Base-by-base conservation (phyloP, 2,797 vertebrate genomes). In the Trichosurus vulpecula region DNA sequence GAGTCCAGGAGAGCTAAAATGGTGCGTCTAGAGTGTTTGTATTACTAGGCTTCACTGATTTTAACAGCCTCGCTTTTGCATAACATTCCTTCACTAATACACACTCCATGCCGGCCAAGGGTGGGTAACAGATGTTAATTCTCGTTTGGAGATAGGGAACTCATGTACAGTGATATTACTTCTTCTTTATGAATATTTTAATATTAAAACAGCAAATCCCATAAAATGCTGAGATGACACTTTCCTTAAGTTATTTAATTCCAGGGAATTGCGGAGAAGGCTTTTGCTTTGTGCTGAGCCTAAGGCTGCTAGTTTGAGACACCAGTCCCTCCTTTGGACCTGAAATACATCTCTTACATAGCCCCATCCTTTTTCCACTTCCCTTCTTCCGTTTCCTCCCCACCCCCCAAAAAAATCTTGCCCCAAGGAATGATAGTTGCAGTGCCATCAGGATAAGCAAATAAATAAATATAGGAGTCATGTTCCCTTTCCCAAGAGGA, bases 151-250 rank as follows among this genome's bases (percentile, higher is more conserved):
- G 92, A 53, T 35, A 2, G 96, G 94, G 96, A 54, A 41, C 52
- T 22, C 0, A 0, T 87, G 81, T 19, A 12, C 16, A 0, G 35
- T 2, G 57, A 22, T 92, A 1, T 6, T 53, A 11, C 87, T 47
- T 41, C 93, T 81, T 81, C 94, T 47, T 52, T 57, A 91, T 93
- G 96, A 96, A 92, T 96, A 54, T 96, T 96, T 89, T 89, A 61
- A 52, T 29, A 54, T 74, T 10, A 51, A 96, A 93, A 94, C 93
- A 31, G 94, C 95, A 90, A 47, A 61, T 54, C 93, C 41, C 27
- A 4, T 53, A 52, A 94, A 95, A 52, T 51, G 96, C 97, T 96
- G 92, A 95, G 91, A 90, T 19, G 22, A 52, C 1, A 16, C 93
- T 94, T 90, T 92, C 29, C 90, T 52, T 4, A 41, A 91, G 54